phyloP scores from a whole-genome alignment of 2,113 vertebrate species.

The Leuciscus idus region DNA sequence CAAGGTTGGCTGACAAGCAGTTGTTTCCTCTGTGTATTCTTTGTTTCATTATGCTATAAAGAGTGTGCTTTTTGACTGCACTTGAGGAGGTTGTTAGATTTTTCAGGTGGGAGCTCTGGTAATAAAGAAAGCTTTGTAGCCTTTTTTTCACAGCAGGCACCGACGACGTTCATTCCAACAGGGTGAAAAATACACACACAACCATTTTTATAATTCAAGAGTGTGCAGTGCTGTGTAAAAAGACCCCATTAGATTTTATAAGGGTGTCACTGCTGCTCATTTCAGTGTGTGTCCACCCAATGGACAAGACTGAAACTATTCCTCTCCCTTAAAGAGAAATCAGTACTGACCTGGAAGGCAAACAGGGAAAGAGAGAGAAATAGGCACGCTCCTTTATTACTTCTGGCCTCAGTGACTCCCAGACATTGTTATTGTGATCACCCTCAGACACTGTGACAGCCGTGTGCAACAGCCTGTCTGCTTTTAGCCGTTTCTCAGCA shows the following conservation, averaged over 20 bases:
- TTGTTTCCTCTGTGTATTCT: neutral
- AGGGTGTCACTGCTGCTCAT: neutral
- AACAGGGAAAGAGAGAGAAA: neutral
- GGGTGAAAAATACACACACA: neutral
- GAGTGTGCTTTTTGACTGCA: neutral
- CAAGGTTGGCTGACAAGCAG: neutral
- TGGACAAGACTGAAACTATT: neutral
- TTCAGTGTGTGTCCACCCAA: neutral
- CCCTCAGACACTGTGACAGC: conserved; percentile 9
- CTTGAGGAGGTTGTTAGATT: neutral
- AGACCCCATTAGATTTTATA: conserved; percentile 1
- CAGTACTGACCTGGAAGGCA: conserved; percentile 2
- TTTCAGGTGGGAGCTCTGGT: neutral
- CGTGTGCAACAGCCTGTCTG: conserved; percentile 9
- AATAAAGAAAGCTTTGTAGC: neutral
- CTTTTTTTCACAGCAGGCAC: neutral
- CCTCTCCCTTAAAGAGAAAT: neutral
- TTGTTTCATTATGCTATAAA: neutral
- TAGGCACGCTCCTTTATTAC: conserved; percentile 18
- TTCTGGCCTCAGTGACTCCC: conserved; percentile 23
- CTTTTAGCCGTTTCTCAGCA: neutral
- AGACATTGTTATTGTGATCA: conserved; percentile 34
- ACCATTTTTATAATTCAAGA: conserved; percentile 7
- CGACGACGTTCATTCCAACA: neutral
- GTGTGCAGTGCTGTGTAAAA: conserved; percentile 1